Base-by-base conservation (phyloP, 2,888 invertebrate species). In the Dugesia japonica region DNA sequence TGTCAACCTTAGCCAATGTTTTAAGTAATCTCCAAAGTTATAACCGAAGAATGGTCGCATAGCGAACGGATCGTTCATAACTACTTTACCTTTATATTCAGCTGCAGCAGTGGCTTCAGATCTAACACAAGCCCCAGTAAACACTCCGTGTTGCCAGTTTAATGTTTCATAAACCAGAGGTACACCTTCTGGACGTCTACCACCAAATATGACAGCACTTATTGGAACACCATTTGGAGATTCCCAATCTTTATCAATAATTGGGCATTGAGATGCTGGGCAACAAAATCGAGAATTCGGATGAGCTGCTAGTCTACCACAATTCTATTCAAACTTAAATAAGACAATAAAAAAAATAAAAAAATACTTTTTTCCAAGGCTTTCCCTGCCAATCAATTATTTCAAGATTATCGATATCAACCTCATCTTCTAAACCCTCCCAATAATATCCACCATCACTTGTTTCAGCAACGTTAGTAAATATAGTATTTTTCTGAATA, bases 21-120 rank as follows among this genome's bases (percentile, higher is more conserved):
- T 77, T 42, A 81, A 78, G 78, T 81, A 81, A 28, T 81, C 72
- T n/a, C 81, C 81, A 71, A 81, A 81, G 79, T 82, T 82, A 79
- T 82, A 82, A 20, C 82, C 82, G 77, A 82, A 79, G 79, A 82
- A 82, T 1, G 82, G 82, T 28, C 82, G 77, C 82, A 82, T 82
- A 0, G 82, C 82, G 79, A 82, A 80, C 13, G 82, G 82, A 75
- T 82, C 82, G 76, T 82, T 82, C 82, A 82, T 82, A 74, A 82
- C 80, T 26, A 71, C 28, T 72, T 81, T 81, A 71, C 77, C 81
- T 71, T 78, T 80, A 79, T 79, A 79, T 76, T 82, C 82, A 15
- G 82, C 82, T 0, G 82, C 81, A 0, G 82, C 82, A 0, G 82
- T 82, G 4, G 82, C 79, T 76, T 82, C 82, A 15, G 81, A 82